These are phyloP conservation scores for Eurypyga helias DNA, from an alignment of 2,113 vertebrate genomes.

Conservation along the genomic window DNA sequence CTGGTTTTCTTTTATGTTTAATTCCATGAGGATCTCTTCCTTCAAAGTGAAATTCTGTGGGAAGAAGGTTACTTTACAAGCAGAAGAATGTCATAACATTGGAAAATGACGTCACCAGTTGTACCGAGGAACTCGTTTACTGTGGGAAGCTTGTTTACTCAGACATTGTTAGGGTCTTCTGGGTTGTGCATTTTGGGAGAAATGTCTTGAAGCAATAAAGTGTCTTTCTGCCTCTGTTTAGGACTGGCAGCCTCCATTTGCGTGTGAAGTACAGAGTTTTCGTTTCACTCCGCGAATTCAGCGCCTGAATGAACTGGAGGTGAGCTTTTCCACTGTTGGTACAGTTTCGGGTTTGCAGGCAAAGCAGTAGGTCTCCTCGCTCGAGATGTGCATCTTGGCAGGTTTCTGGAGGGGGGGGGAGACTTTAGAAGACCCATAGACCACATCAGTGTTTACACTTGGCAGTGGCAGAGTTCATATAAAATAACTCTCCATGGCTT, in stretches of 20 bases:
- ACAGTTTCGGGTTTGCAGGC: neutral
- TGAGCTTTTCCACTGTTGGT: slow-evolving; percentile 68
- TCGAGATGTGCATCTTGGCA: slow-evolving; percentile 5
- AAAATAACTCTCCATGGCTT: neutral
- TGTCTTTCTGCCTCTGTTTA: slow-evolving; percentile 62
- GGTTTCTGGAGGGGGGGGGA: neutral
- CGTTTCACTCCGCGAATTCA: slow-evolving; percentile 95
- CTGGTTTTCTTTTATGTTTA: neutral
- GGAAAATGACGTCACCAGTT: neutral
- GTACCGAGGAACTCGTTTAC: neutral
- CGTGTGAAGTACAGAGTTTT: slow-evolving; percentile 96
- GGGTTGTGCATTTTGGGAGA: neutral
- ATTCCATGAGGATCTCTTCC: neutral
- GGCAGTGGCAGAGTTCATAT: neutral
- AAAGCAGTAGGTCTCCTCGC: neutral
- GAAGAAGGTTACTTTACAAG: neutral
- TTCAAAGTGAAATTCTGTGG: neutral
- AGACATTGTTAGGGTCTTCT: neutral
- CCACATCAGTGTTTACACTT: neutral
- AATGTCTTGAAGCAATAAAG: neutral
- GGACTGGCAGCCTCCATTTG: slow-evolving; percentile 99
- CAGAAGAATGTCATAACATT: neutral
- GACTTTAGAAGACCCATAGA: slow-evolving; percentile 5
- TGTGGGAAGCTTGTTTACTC: neutral
- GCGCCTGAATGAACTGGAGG: slow-evolving; percentile 96